A percentile compares a stretch with the other conserved stretches of the same genome.
phyloP scores from a whole-genome alignment of 2,113 vertebrate genomes.

The Romanogobio albipinnatus region DNA sequence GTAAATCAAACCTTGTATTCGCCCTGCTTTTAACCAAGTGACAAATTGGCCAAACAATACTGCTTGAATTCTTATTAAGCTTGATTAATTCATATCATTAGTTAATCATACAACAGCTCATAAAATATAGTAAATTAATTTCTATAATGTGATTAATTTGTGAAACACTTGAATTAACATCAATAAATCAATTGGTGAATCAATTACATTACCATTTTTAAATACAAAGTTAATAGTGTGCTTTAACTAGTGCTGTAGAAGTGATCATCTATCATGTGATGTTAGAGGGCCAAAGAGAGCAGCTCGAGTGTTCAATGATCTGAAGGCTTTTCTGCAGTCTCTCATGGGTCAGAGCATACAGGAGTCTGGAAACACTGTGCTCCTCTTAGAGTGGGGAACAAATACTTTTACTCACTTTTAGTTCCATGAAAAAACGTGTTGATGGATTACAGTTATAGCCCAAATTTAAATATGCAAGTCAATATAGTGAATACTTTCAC shows the following conservation, averaged over 20 bases:
- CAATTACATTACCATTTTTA: constrained; percentile 81
- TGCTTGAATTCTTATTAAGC: constrained; percentile 86
- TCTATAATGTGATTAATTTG: constrained; percentile 76
- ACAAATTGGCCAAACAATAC: constrained; percentile 80
- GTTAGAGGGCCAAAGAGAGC: constrained; percentile 63
- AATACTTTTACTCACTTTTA: neutral
- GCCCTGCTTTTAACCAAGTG: constrained; percentile 77
- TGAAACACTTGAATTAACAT: constrained; percentile 82
- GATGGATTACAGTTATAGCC: constrained; percentile 6
- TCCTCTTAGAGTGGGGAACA: neutral
- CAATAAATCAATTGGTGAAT: constrained; percentile 84
- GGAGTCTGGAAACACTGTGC: neutral
- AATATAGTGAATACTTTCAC: neutral
- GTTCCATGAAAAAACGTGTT: neutral
- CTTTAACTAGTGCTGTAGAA: constrained; percentile 69
- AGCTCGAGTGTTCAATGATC: constrained; percentile 75
- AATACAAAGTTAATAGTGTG: constrained; percentile 75
- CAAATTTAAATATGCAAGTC: neutral
- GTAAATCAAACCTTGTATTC: constrained; percentile 79
- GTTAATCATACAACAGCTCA: constrained; percentile 78
- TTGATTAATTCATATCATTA: constrained; percentile 86
- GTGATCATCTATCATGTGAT: constrained; percentile 73
- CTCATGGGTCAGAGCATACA: constrained; percentile 54
- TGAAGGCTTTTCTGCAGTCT: constrained; percentile 65
- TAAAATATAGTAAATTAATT: constrained; percentile 79